Percentiles rank a stretch among this genome's conserved stretches.
Conservation (phyloP, 2,797 vertebrate species). For the Uromys caudimaculatus region DNA sequence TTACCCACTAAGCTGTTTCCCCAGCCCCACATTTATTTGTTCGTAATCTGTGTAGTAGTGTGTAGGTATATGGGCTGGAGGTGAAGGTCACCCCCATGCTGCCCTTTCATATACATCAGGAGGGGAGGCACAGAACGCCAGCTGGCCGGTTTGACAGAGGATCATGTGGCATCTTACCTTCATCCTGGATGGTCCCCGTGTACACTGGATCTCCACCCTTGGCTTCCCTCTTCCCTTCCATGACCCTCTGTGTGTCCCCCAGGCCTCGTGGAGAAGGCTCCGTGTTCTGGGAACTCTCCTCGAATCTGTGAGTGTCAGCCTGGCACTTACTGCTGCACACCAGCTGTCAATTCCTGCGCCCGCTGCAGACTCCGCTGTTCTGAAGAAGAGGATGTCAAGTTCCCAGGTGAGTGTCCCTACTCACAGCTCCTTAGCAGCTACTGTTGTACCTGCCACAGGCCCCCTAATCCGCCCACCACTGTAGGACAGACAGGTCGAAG, state of each 20-base stretch:
- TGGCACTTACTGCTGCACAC: constrained; percentile 50
- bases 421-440: neutral
- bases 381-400: constrained; percentile 71
- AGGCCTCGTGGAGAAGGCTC: constrained; percentile 84
- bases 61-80: neutral
- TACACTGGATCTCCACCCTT: too few species aligned
- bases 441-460: fast-evolving
- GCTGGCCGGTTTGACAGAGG: too few species aligned
- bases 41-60: neutral
- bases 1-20: neutral
- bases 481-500: neutral
- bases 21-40: neutral
- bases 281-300: constrained; percentile 74
- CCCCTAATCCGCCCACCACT: neutral
- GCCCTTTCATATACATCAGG: neutral
- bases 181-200: fast-evolving
- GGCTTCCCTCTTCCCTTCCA: neutral
- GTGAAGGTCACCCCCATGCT: fast-evolving
- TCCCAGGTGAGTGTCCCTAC: constrained; percentile 74
- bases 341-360: fast-evolving
- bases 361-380: constrained; percentile 81
- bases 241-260: constrained; percentile 16
- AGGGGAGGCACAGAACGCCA: fast-evolving
- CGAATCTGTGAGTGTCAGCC: constrained; percentile 80
- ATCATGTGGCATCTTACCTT: neutral